Base-by-base conservation (phyloP, 2,113 vertebrate genomes). In the Chaenogobius annularis region DNA sequence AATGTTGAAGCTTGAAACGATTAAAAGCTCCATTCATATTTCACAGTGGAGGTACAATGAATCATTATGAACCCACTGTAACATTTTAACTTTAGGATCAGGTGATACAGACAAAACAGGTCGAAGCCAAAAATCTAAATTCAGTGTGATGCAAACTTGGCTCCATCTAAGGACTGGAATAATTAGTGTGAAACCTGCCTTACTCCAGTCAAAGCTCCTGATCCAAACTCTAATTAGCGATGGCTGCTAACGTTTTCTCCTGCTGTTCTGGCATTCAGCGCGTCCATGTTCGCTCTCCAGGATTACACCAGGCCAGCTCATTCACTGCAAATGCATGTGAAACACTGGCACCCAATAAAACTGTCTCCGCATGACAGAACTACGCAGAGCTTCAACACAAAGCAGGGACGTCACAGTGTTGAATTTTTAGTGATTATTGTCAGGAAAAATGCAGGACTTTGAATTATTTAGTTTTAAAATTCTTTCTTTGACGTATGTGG, bases 141-240 rank as follows among this genome's bases (percentile, higher is more conserved):
- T 31, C 31, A 44, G 5, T 70, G 80, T 56, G 77, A n/a, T 20
- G 37, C 63, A 20, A 8, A 48, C 54, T 61, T 0, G 43, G 26
- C 26, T 52, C 14, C 15, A 20, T 26, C 63, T 67, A 59, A 67
- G 55, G 43, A 75, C 66, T 55, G 35, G 52, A 67, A 78, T 78
- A 76, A 80, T 80, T 66, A 80, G 48, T 56, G 35, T 54, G n/a
- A 69, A 20, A 70, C 19, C 58, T 20, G 22, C 19, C 43, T 58
- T 44, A 10, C 35, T 63, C 61, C 35, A 20, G 47, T 58, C 31
- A 58, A 46, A 58, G 54, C 72, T 47, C 70, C 46, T 4, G 22
- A 58, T 78, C 61, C 54, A 66, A 69, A 77, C 70, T 72, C 64
- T 75, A 87, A 89, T 84, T 68, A 80, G 81, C 54, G 37, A 20